phyloP scores from a whole-genome alignment of 2,888 invertebrate species.

The Volucella inflata region DNA sequence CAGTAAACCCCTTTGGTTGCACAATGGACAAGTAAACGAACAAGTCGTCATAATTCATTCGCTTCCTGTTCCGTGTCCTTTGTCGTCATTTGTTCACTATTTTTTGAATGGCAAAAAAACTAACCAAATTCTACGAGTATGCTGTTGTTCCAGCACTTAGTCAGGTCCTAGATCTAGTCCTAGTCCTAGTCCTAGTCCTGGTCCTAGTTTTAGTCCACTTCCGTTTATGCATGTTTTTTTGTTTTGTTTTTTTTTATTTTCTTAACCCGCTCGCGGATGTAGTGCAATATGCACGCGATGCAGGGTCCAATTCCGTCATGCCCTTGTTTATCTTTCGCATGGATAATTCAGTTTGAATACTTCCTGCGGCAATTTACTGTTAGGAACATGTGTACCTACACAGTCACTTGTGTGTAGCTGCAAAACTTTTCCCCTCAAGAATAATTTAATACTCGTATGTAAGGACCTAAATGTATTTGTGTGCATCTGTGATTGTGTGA shows the following conservation, averaged over 20 bases:
- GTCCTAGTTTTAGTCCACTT: too few species aligned
- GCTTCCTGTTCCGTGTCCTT: constrained; percentile 55
- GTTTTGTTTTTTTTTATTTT: too few species aligned
- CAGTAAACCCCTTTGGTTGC: neutral
- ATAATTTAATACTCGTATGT: neutral
- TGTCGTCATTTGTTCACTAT: constrained; percentile 41
- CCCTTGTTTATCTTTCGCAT: constrained; percentile 50
- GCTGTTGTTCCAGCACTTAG: too few species aligned
- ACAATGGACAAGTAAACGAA: constrained; percentile 61
- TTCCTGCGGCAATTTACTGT: constrained; percentile 6
- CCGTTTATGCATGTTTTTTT: too few species aligned
- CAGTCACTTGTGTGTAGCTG: neutral
- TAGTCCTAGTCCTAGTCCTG: too few species aligned
- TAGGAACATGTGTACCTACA: neutral
- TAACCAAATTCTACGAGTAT: neutral
- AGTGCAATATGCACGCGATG: constrained; percentile 42
- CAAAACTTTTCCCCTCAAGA: constrained; percentile 7
- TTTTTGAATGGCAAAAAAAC: neutral
- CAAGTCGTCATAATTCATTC: constrained; percentile 62
- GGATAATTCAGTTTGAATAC: constrained; percentile 19
- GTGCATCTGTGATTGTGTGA: constrained; percentile 9
- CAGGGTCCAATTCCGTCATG: constrained; percentile 8
- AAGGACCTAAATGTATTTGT: neutral
- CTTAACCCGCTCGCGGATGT: neutral
- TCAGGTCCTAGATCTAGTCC: too few species aligned